Conservation (phyloP, 1,140 invertebrate species). For the Branchinecta lindahli region DNA sequence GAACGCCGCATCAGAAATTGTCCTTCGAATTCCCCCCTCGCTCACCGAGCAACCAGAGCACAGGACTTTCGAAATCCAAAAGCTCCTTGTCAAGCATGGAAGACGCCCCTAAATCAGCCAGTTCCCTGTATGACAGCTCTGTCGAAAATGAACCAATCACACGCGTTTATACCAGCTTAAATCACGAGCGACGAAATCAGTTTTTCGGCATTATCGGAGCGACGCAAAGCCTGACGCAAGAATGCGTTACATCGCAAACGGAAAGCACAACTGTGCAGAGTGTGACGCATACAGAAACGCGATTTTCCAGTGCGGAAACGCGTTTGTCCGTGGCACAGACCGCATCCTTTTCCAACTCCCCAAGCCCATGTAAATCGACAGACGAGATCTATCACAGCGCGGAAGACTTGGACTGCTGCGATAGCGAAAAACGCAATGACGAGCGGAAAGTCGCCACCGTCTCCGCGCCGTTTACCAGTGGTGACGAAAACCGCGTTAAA, state of each 20-base stretch:
- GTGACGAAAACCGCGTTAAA: constrained; percentile 21
- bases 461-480: constrained; percentile 2
- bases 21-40: constrained; percentile 1
- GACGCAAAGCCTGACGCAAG: no score
- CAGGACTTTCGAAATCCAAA: background rate
- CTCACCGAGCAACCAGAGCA: background rate
- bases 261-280: background rate
- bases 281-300: background rate
- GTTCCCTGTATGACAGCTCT: background rate
- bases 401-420: background rate
- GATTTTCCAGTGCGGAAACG: no score
- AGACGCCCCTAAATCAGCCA: constrained; percentile 5
- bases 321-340: background rate
- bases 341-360: background rate
- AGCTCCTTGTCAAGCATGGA: constrained; percentile 1
- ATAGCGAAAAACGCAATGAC: background rate
- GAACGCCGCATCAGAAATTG: constrained; percentile 1
- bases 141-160: background rate
- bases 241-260: background rate
- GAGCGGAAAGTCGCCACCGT: constrained; percentile 14
- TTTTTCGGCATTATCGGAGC: background rate
- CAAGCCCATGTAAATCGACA: constrained; percentile 4
- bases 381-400: background rate
- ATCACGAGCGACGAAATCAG: background rate
- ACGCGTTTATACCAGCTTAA: background rate